Conservation (phyloP, 30 jellyfish, hydroid and myxozoan genomes). For the Haliclystus octoradiatus region DNA sequence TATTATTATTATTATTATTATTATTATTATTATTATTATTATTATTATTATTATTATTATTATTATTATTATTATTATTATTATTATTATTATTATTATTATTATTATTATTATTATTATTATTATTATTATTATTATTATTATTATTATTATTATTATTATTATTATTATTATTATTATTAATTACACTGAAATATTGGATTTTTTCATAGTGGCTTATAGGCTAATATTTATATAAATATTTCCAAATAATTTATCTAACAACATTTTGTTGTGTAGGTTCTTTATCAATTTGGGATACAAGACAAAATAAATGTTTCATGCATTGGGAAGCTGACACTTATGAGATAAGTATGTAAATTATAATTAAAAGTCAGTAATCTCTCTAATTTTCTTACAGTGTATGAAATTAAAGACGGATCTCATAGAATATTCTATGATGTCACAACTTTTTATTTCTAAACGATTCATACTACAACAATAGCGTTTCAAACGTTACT, state of each 20-base stretch:
- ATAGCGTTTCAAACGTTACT: no score
- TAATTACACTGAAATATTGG: no score
- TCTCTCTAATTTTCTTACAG: no score
- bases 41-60: neutral
- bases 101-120: neutral
- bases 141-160: neutral
- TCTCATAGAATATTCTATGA: no score
- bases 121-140: neutral
- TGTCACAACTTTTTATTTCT: no score
- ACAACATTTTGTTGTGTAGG: no score
- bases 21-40: neutral
- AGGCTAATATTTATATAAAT: no score
- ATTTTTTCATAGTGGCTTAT: no score
- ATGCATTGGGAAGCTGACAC: slow-evolving; percentile 88
- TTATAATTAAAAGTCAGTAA: no score
- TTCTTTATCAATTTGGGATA: slow-evolving; percentile 72
- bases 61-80: neutral
- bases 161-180: neutral
- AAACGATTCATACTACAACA: no score
- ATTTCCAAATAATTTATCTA: no score
- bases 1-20: neutral
- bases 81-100: neutral
- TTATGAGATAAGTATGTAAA: slow-evolving; percentile 56
- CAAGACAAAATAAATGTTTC: slow-evolving; percentile 51
- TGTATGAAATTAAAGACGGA: no score